Base-by-base conservation (phyloP, 2,113 vertebrate genomes). In the Nematolebias whitei region DNA sequence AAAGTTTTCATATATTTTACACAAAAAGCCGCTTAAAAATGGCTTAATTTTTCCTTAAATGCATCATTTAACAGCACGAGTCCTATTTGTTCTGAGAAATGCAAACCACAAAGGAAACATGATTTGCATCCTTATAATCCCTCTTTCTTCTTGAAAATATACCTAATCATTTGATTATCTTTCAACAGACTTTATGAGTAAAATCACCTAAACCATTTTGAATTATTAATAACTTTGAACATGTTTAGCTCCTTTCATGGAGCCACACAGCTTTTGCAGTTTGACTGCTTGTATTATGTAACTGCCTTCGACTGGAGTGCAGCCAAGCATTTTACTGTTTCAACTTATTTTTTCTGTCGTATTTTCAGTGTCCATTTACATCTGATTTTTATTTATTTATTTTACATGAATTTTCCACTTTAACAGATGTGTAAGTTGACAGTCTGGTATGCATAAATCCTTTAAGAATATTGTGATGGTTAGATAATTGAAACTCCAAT, bases 241-340 rank as follows among this genome's bases (percentile, higher is more conserved):
- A 69, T 76, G 52, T 68, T 47, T 52, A 45, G 26, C 61, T 39
- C 12, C 16, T 23, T 9, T 5, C 44, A 11, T 19, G 48, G 59
- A 41, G n/a, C n/a, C n/a, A n/a, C n/a, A n/a, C 9, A 35, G 58
- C 23, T 54, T 53, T 12, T 57, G 14, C 50, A 43, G 43, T 68
- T 23, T 22, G 12, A 10, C 16, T n/a, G 44, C 40, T 38, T 64
- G n/a, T 49, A 65, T 69, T 69, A 77, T 62, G 48, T 32, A 72
- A 69, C 44, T 5, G 38, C 39, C 50, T 66, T 7, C 16, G 63
- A n/a, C 19, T 8, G 26, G 43, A 61, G 20, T 41, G n/a, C 26
- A 4, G 14, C 32, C 32, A 35, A 61, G 7, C 8, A 1, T 50
- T 54, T 51, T 24, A 38, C n/a, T 47, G 1, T 18, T 44, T 32